Evolutionary conservation across 1,140 invertebrate species (phyloP).

Genomic region (Sitophilus oryzae): DNA sequence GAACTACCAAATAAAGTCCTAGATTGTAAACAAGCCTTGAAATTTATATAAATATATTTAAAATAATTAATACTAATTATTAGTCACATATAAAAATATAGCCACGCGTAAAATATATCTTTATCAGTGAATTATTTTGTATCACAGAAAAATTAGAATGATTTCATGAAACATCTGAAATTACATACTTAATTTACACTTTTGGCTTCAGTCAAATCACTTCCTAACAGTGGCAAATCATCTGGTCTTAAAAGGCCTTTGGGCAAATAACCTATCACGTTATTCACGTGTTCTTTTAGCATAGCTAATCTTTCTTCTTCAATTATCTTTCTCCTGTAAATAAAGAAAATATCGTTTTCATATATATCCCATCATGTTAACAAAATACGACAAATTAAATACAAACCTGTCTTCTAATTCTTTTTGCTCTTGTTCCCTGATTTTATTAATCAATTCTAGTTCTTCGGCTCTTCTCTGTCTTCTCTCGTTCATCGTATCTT

Average conservation of each 20-base stretch:
- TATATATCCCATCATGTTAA: conserved; percentile 4
- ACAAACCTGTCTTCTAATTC: conserved; percentile 38
- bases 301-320: conserved; percentile 45
- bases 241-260: conserved; percentile 40
- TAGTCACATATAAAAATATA: too few relatives aligned
- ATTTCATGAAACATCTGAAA: too few relatives aligned
- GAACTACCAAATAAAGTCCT: too few relatives aligned
- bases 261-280: conserved; percentile 45
- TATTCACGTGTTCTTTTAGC: conserved; percentile 43
- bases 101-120: too few relatives aligned
- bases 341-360: conserved; percentile 4
- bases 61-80: too few relatives aligned
- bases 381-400: conserved; percentile 7
- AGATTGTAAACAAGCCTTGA: too few relatives aligned
- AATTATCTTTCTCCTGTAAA: conserved; percentile 40
- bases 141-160: too few relatives aligned
- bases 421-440: conserved; percentile 35
- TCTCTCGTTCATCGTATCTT: conserved; percentile 38
- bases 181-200: too few relatives aligned
- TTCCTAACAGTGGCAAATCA: conserved; percentile 42
- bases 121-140: too few relatives aligned
- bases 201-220: conserved; percentile 4
- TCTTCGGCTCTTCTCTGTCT: conserved; percentile 37
- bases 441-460: conserved; percentile 32
- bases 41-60: too few relatives aligned